Conservation (phyloP, 2,888 invertebrate genomes). For the Crepidodera aurea region DNA sequence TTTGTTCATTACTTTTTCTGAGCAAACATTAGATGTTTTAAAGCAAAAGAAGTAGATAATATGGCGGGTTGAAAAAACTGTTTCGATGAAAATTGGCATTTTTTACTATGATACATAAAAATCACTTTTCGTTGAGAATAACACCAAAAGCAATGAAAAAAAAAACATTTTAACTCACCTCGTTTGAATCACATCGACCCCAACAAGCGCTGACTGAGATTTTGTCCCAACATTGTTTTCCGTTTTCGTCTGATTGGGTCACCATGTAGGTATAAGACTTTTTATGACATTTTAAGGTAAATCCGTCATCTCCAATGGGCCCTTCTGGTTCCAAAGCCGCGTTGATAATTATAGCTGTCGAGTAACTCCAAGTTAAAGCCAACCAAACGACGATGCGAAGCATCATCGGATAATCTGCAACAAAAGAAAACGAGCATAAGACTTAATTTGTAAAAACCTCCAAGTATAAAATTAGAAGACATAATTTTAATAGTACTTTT, state of each 20-base stretch:
- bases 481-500: too few species aligned
- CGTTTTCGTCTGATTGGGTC: constrained; percentile 69
- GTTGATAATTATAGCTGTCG: constrained; percentile 44
- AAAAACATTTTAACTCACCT: too few species aligned
- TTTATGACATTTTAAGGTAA: constrained; percentile 72
- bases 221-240: constrained; percentile 77
- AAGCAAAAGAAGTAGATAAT: too few species aligned
- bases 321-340: constrained; percentile 50
- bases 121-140: too few species aligned
- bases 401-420: constrained; percentile 19
- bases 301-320: constrained; percentile 56
- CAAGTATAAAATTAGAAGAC: too few species aligned
- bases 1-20: too few species aligned
- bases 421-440: background rate
- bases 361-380: constrained; percentile 20
- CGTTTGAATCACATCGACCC: constrained; percentile 84
- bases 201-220: constrained; percentile 81
- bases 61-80: too few species aligned
- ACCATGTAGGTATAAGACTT: constrained; percentile 73
- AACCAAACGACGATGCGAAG: constrained; percentile 26
- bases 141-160: too few species aligned
- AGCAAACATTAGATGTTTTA: too few species aligned
- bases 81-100: too few species aligned
- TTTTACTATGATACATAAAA: too few species aligned
- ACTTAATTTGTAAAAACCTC: background rate